A percentile compares a stretch with the other conserved stretches of the same genome.
Evolutionary conservation across 2,113 vertebrate species (phyloP).

Genomic region (Smithornis capensis): DNA sequence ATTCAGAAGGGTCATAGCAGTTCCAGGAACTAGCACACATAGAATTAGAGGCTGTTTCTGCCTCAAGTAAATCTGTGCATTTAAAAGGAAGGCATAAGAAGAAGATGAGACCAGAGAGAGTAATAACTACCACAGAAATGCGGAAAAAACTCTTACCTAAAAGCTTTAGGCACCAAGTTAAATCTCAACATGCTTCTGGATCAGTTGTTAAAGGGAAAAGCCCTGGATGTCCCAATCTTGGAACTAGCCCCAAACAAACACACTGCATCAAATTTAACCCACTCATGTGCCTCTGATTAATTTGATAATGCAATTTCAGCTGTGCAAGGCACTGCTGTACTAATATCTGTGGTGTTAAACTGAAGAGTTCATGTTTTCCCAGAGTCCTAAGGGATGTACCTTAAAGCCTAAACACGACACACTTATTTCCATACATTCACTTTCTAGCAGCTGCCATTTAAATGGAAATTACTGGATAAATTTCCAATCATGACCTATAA

Average conservation of each 20-base stretch:
- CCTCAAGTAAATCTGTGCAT: not conserved
- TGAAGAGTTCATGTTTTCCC: not conserved
- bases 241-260: not conserved
- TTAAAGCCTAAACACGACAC: slow-evolving; percentile 12
- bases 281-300: slow-evolving; percentile 15
- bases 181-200: slow-evolving; percentile 2
- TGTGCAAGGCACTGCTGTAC: slow-evolving; percentile 45
- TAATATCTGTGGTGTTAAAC: slow-evolving; percentile 44
- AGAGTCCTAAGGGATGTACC: not conserved
- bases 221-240: not conserved
- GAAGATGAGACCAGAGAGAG: not conserved
- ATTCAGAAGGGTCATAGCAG: not conserved
- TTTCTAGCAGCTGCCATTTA: slow-evolving; percentile 61
- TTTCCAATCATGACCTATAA: slow-evolving; percentile 51
- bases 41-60: not conserved
- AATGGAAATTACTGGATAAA: slow-evolving; percentile 67
- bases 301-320: slow-evolving; percentile 40
- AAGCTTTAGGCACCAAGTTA: not conserved
- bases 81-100: not conserved
- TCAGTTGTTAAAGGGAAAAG: slow-evolving; percentile 15
- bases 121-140: not conserved
- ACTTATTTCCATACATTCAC: slow-evolving; percentile 21
- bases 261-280: not conserved
- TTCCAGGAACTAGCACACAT: not conserved
- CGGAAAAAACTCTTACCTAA: not conserved